A percentile compares a stretch with the other conserved stretches of the same genome.
These are phyloP conservation scores for Didymodactylos carnosus DNA, from an alignment of 2,888 invertebrate genomes.

Conservation along the genomic window DNA sequence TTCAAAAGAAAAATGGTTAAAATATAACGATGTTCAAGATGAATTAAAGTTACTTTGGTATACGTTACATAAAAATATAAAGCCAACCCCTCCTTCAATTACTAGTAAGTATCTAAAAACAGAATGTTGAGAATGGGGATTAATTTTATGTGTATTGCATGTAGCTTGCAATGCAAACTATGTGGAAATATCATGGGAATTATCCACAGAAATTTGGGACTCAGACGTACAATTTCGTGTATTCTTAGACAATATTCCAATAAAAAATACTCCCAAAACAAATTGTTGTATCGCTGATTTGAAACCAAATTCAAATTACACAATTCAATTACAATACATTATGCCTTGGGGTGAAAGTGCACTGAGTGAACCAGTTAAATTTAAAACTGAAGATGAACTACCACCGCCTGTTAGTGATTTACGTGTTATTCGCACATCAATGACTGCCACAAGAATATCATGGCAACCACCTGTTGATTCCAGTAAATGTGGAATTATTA, in stretches of 20 bases:
- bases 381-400: background rate
- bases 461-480: slow-evolving; percentile 28
- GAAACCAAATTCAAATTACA: background rate
- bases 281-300: background rate
- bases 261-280: background rate
- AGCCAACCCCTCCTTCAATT: background rate
- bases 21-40: background rate
- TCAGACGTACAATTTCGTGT: background rate
- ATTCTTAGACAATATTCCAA: background rate
- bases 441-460: slow-evolving; percentile 28
- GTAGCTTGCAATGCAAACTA: too few relatives aligned
- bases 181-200: background rate
- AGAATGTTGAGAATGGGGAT: background rate
- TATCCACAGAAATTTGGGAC: background rate
- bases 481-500: slow-evolving; percentile 22
- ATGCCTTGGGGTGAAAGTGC: background rate
- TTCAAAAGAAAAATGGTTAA: background rate
- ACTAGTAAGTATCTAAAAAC: background rate
- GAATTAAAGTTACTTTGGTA: background rate
- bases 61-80: background rate
- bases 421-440: slow-evolving; percentile 24
- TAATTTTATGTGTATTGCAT: too few relatives aligned
- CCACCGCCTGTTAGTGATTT: background rate
- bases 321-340: background rate
- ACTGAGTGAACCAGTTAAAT: background rate